These are phyloP conservation scores for Eudyptes chrysolophus DNA, from an alignment of 2,113 vertebrate species.

Conservation along the genomic window DNA sequence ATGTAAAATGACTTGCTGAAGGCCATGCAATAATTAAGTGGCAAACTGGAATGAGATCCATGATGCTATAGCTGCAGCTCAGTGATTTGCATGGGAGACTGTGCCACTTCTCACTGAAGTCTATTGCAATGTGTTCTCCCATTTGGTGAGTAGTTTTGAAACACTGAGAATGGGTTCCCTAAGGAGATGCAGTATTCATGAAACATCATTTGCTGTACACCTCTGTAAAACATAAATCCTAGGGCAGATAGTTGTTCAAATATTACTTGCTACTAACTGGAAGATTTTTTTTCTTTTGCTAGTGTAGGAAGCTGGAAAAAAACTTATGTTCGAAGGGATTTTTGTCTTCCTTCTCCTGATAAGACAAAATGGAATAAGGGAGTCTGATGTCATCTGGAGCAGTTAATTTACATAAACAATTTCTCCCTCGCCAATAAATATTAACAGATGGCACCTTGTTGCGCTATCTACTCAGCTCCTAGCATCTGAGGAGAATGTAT, in stretches of 20 bases:
- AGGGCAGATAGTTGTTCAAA: not conserved
- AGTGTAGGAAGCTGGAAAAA: not conserved
- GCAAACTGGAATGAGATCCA: not conserved
- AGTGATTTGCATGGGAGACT: not conserved
- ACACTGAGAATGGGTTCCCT: not conserved
- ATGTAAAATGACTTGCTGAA: not conserved
- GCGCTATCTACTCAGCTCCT: not conserved
- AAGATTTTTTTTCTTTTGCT: not conserved
- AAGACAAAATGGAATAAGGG: not conserved
- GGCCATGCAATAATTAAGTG: not conserved
- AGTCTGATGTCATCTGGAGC: not conserved
- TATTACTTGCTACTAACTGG: not conserved
- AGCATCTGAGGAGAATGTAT: not conserved
- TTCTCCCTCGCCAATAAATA: not conserved
- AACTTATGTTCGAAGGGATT: not conserved
- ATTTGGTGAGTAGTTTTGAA: not conserved
- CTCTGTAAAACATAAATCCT: not conserved
- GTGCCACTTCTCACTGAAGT: not conserved
- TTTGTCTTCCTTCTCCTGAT: not conserved
- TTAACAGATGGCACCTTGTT: not conserved
- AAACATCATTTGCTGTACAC: not conserved
- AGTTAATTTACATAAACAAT: not conserved
- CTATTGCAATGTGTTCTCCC: not conserved
- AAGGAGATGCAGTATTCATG: not conserved
- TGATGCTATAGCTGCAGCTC: not conserved